phyloP scores from a whole-genome alignment of 2,888 invertebrate species.

The Nezara viridula region DNA sequence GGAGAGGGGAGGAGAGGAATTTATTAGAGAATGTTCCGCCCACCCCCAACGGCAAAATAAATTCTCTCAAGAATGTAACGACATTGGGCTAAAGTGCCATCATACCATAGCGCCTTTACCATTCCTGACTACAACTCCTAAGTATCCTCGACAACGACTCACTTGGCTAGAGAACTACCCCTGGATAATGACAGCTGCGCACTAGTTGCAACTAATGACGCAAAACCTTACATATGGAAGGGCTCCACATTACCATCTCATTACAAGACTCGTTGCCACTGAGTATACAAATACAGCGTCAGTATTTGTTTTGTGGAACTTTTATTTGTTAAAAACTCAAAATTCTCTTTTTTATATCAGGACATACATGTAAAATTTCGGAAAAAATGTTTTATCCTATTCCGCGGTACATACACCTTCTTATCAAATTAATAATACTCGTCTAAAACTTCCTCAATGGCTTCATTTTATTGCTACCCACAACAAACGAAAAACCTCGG shows the following conservation, averaged over 20 bases:
- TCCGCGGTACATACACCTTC: too few relatives aligned
- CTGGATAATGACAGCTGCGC: neutral
- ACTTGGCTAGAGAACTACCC: neutral
- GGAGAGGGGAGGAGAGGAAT: neutral
- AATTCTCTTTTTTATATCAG: too few relatives aligned
- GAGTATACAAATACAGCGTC: neutral
- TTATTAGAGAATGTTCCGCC: neutral
- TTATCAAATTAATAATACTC: too few relatives aligned
- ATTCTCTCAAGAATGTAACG: constrained; percentile 23
- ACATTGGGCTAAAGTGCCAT: constrained; percentile 41
- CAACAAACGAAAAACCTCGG: too few relatives aligned
- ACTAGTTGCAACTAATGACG: neutral
- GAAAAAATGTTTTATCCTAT: too few relatives aligned
- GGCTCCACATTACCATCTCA: neutral
- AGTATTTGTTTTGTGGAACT: neutral
- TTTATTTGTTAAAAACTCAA: neutral
- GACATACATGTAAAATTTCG: too few relatives aligned
- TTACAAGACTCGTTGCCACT: neutral
- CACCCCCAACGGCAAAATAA: constrained; percentile 1
- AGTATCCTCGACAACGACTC: neutral
- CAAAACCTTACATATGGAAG: neutral
- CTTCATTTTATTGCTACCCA: too few relatives aligned
- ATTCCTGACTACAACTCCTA: too few relatives aligned
- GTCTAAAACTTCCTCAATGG: too few relatives aligned
- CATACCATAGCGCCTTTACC: neutral